Evolutionary conservation across 2,888 invertebrate genomes (phyloP), one percentile per base, ranked within the genome.

Genomic region (Philaethria dido): DNA sequence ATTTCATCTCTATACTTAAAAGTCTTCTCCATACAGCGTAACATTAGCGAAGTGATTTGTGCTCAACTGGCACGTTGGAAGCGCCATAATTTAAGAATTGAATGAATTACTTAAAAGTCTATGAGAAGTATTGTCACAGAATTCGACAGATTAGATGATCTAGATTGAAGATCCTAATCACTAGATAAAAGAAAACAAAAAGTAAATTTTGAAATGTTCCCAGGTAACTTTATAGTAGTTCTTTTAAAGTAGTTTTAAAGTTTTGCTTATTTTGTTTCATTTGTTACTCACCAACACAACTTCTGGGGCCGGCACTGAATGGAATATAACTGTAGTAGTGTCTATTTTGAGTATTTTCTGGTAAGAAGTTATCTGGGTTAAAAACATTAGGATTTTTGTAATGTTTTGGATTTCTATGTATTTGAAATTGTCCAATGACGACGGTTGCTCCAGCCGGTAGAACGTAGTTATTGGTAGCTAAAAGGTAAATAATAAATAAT

Each of bases 251-350:
- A 33, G 33, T 33, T 33, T 1, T 33, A 8, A 33, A 33, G 33
- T 29, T 29, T 29, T 29, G 3, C 33, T 33, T 33, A 8, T 33
- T 33, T n/a, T n/a, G n/a, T n/a, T n/a, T n/a, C n/a, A n/a, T 65
- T 25, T 63, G 36, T 5, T 2, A 64, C 93, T 87, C 78, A 94
- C 94, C 96, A 22, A 96, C 96, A 81, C 96, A 96, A 75, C 96
- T 96, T 71, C 96, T 93, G 0, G 96, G 96, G 29, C 96, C 96
- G 55, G 96, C 96, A 69, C 96, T 96, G 91, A 97, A 97, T 0
- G 96, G 96, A 63, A 97, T 95, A 78, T 94, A 96, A 69, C 96
- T 94, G 81, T 97, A 97, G 80, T 96, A 96, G 76, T 97, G 96
- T 61, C 96, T 93, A 73, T 95, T 95, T 36, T 95, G 94, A 22